Evolutionary conservation across 2,113 vertebrate genomes (phyloP).

Genomic region (Paralichthys olivaceus): DNA sequence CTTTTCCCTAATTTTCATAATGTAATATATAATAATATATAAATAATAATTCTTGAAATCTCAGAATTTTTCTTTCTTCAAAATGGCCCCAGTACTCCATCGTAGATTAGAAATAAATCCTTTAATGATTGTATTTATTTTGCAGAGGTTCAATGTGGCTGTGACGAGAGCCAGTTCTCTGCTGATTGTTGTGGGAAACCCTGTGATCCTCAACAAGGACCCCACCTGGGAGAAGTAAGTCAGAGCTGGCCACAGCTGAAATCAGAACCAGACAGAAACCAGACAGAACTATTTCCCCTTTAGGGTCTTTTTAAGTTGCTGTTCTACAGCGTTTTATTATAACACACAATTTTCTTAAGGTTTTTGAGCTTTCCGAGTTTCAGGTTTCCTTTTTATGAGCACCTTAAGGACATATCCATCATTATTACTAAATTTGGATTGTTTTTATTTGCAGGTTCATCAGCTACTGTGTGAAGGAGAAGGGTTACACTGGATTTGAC

Average conservation of each 20-base stretch:
- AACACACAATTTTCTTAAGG: background rate
- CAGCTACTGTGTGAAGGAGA: constrained; percentile 84
- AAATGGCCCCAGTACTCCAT: too few species aligned
- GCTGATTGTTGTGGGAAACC: constrained; percentile 92
- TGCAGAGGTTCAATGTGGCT: constrained; percentile 93
- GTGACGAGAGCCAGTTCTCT: constrained; percentile 93
- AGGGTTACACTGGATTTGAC: constrained; percentile 83
- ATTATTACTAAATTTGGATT: background rate
- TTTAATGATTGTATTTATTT: background rate
- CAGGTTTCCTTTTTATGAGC: background rate
- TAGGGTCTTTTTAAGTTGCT: too few species aligned
- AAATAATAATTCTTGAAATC: too few species aligned
- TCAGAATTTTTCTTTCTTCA: too few species aligned
- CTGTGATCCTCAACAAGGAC: constrained; percentile 87
- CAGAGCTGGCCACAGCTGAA: background rate
- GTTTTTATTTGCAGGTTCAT: constrained; percentile 82
- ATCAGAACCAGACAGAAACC: too few species aligned
- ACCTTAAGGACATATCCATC: background rate
- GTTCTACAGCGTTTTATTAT: background rate
- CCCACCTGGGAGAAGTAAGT: constrained; percentile 88
- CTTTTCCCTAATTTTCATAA: too few species aligned
- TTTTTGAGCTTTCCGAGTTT: too few species aligned
- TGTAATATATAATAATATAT: too few species aligned
- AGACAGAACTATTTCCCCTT: too few species aligned
- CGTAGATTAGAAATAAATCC: background rate